phyloP scores from a whole-genome alignment of 2,113 vertebrate species.

The Typhlomys cinereus region DNA sequence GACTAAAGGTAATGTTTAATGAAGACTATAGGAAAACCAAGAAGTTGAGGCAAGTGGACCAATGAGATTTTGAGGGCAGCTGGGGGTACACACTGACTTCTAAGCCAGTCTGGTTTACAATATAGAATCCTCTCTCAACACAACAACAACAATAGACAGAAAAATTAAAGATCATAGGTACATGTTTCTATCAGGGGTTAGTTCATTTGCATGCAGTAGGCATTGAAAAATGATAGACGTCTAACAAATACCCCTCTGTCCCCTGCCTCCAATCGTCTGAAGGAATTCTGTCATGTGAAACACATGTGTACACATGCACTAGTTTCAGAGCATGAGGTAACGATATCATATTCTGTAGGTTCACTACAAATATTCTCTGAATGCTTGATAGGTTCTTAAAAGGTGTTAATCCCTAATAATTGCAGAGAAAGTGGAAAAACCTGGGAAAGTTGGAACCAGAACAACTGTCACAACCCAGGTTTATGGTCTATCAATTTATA shows the following conservation, averaged over 20 bases:
- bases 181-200: background rate
- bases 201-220: background rate
- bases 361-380: background rate
- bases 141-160: too few relatives aligned
- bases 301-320: background rate
- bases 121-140: too few relatives aligned
- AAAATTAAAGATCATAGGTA: background rate
- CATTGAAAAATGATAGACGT: background rate
- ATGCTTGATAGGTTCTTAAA: background rate
- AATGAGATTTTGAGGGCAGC: too few relatives aligned
- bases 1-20: background rate
- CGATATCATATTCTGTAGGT: background rate
- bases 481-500: background rate
- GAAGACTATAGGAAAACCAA: background rate
- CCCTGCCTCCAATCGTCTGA: background rate
- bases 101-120: too few relatives aligned
- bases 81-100: too few relatives aligned
- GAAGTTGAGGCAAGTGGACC: too few relatives aligned
- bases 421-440: conserved; percentile 1
- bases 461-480: background rate
- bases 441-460: background rate
- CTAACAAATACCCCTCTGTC: background rate
- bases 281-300: background rate
- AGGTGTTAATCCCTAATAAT: background rate
- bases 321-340: background rate